A percentile compares a stretch with the other conserved stretches of the same genome.
Evolutionary conservation across 2,113 vertebrate species (phyloP).

Genomic region (Chlamydotis undulata): DNA sequence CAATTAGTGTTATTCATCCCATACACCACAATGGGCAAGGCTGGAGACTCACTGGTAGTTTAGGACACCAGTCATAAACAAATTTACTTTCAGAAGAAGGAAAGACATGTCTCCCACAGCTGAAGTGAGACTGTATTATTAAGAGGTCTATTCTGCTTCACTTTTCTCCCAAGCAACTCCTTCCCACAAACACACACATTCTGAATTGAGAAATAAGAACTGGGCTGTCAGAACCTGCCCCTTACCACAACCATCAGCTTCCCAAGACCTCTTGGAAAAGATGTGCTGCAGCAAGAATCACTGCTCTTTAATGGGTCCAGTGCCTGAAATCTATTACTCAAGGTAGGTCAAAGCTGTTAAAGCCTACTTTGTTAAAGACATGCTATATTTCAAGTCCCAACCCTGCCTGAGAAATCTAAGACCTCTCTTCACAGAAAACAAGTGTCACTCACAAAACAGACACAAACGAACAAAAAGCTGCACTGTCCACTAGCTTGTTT

Average conservation of each 20-base stretch:
- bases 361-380: neutral
- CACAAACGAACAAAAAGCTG: constrained; percentile 27
- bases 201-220: neutral
- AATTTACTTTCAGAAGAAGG: constrained; percentile 34
- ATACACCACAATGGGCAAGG: neutral
- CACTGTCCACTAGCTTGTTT: constrained; percentile 45
- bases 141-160: constrained; percentile 31
- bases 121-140: constrained; percentile 22
- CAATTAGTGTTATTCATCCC: neutral
- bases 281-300: neutral
- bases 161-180: neutral
- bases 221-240: constrained; percentile 1
- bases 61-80: neutral
- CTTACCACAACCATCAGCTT: neutral
- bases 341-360: constrained; percentile 6
- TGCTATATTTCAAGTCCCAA: neutral
- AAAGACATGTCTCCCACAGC: constrained; percentile 9
- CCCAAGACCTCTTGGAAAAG: neutral
- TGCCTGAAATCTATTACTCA: neutral
- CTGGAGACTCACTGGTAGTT: neutral
- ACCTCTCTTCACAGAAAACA: neutral
- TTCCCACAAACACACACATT: neutral
- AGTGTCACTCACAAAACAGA: neutral
- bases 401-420: neutral
- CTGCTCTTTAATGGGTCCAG: neutral